A percentile compares a stretch with the other conserved stretches of the same genome.
phyloP scores from a whole-genome alignment of 1,140 invertebrate genomes.

The Arctopsyche grandis region DNA sequence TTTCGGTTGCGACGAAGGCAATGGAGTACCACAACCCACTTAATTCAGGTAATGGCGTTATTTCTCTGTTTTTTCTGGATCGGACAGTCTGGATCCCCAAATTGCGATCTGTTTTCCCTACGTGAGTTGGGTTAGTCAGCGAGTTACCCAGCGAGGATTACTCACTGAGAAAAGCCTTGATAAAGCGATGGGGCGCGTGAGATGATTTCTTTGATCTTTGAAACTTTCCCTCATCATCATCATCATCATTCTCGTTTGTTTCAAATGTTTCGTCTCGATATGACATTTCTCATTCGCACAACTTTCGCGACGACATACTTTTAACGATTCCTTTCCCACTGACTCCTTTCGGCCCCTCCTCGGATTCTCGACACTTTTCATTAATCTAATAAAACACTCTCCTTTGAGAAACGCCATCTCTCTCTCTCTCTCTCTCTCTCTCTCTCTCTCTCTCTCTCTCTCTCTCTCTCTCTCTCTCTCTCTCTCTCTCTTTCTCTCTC shows the following conservation, averaged over 20 bases:
- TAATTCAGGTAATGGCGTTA: slow-evolving; percentile 30
- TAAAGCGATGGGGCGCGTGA: slow-evolving; percentile 12
- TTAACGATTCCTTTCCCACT: not conserved
- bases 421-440: too few relatives aligned
- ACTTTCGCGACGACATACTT: not conserved
- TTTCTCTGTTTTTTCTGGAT: not conserved
- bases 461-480: too few relatives aligned
- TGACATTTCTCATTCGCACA: not conserved
- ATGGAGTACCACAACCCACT: not conserved
- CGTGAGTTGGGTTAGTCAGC: slow-evolving; percentile 11
- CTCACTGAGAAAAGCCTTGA: not conserved
- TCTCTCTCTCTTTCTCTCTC: too few relatives aligned
- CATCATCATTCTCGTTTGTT: too few relatives aligned
- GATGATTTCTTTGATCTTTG: slow-evolving; percentile 22
- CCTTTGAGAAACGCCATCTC: slow-evolving; percentile 17
- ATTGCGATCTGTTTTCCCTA: slow-evolving; percentile 32
- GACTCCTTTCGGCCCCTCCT: not conserved
- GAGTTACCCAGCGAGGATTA: not conserved
- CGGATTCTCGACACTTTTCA: slow-evolving; percentile 33
- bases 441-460: not conserved
- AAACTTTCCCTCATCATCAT: too few relatives aligned
- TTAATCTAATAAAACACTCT: slow-evolving; percentile 41
- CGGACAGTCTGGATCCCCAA: not conserved
- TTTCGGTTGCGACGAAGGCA: not conserved
- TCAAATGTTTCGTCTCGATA: not conserved